These are phyloP conservation scores for Phorcus lineatus DNA, from an alignment of 2,888 invertebrate genomes.

Conservation along the genomic window DNA sequence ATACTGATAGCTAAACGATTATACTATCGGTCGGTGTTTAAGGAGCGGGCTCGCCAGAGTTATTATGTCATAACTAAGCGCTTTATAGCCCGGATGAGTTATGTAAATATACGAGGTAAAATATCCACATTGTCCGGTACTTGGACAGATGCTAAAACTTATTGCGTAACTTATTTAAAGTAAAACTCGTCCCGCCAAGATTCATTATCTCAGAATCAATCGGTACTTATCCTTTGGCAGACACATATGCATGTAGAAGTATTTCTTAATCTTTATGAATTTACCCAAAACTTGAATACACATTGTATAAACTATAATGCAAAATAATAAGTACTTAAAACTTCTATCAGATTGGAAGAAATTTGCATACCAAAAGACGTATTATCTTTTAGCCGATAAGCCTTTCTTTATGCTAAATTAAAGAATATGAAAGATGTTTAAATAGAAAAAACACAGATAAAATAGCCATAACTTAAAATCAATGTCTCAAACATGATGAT, in stretches of 20 bases:
- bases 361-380: no score
- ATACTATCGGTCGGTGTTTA: constrained; percentile 6
- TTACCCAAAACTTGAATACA: background rate
- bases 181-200: background rate
- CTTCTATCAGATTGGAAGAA: no score
- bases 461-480: no score
- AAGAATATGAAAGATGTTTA: no score
- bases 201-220: background rate
- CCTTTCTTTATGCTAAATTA: no score
- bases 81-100: background rate
- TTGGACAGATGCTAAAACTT: background rate
- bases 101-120: background rate
- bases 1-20: constrained; percentile 21
- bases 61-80: background rate
- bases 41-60: background rate
- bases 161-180: background rate
- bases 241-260: background rate
- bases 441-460: no score
- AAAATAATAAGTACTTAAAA: no score
- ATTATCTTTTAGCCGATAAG: no score
- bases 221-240: background rate
- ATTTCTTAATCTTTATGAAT: background rate
- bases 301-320: no score
- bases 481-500: no score
- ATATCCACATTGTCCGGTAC: background rate